Conservation (phyloP, 2,113 vertebrate species). For the Hippolais icterina region DNA sequence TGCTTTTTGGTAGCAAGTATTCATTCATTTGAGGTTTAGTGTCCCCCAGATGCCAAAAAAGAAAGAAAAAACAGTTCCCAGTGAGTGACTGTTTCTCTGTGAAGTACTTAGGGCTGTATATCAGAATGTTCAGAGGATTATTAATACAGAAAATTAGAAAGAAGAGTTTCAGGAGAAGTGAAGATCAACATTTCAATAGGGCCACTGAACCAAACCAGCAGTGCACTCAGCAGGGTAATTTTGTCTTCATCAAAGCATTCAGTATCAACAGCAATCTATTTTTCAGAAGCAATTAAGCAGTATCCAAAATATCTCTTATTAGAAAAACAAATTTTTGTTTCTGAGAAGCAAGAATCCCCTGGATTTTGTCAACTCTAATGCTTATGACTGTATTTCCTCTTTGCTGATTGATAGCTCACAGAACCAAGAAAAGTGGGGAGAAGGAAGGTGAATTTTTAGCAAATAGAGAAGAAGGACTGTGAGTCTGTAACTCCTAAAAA, state of each 20-base stretch:
- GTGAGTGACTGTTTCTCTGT: not conserved
- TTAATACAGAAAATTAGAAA: not conserved
- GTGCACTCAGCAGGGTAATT: not conserved
- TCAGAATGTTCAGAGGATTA: not conserved
- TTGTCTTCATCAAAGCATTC: not conserved
- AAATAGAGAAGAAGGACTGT: not conserved
- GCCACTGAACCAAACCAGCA: not conserved
- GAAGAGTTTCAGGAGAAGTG: not conserved
- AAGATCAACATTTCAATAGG: not conserved
- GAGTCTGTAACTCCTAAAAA: not conserved
- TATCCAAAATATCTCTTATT: not conserved
- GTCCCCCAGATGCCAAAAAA: not conserved
- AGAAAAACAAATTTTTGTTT: not conserved
- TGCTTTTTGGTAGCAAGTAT: not conserved
- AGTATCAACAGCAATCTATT: not conserved
- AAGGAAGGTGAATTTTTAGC: not conserved
- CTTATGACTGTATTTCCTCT: not conserved
- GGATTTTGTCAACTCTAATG: not conserved
- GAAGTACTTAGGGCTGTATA: not conserved
- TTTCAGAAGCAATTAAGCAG: not conserved
- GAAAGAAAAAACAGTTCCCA: not conserved
- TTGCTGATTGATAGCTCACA: not conserved
- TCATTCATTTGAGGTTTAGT: not conserved
- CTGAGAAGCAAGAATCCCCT: not conserved
- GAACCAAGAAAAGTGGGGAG: not conserved